phyloP scores from a whole-genome alignment of 2,888 invertebrate genomes.

The Clanis bilineata region DNA sequence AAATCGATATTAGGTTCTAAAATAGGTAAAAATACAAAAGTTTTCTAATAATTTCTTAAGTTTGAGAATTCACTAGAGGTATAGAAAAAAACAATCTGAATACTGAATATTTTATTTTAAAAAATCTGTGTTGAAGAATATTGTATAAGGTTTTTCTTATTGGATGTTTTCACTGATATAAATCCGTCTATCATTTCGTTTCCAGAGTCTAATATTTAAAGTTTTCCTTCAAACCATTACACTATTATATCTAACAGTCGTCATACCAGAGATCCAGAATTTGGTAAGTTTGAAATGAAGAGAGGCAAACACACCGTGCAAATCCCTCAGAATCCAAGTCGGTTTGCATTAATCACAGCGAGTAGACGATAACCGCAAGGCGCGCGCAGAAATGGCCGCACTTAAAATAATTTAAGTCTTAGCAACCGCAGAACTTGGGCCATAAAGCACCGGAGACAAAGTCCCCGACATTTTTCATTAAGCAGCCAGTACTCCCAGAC shows the following conservation, averaged over 20 bases:
- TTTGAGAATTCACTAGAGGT: too few species aligned
- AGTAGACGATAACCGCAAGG: conserved; percentile 72
- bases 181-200: too few species aligned
- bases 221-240: not conserved
- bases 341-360: conserved; percentile 58
- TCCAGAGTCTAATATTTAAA: not conserved
- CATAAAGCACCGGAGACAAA: conserved; percentile 72
- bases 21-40: too few species aligned
- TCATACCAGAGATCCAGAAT: conserved; percentile 1
- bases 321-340: conserved; percentile 41
- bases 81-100: too few species aligned
- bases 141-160: too few species aligned
- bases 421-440: conserved; percentile 60
- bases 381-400: conserved; percentile 62
- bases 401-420: conserved; percentile 74
- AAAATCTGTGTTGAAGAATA: too few species aligned
- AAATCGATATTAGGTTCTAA: not conserved
- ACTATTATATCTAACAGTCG: not conserved
- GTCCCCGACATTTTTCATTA: conserved; percentile 76
- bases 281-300: conserved; percentile 6
- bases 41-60: too few species aligned
- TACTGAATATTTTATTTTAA: too few species aligned
- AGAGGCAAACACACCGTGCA: conserved; percentile 31
- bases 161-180: too few species aligned
- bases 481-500: conserved; percentile 46